Base-by-base conservation (phyloP, 2,113 vertebrate species). In the Cairina moschata region DNA sequence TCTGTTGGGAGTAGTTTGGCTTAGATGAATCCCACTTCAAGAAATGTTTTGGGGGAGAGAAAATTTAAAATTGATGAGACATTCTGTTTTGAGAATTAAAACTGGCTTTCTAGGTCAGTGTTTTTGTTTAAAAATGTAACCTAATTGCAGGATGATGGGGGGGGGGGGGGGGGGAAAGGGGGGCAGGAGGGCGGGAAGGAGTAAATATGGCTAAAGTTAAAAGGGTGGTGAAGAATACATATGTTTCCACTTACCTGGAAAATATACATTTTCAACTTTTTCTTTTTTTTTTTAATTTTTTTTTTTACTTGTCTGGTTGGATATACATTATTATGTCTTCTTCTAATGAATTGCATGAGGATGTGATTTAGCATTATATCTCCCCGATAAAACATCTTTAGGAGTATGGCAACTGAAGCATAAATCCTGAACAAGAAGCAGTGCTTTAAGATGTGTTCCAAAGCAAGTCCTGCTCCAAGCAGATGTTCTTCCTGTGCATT, bases 231-330 rank as follows among this genome's bases (percentile, higher is more conserved):
- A 81, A 59, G 3, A 91, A 34, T 20, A 20, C 8, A 31, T n/a
- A 11, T 44, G 17, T 21, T 83, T 86, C 40, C 67, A 67, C 36
- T 94, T 68, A 77, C 17, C n/a, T 54, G 44, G 20, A 67, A 79
- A 56, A 32, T 5, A 16, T 2, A 8, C 9, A 50, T 58, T 74
- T 82, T 26, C 13, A 32, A 2, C 20, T 4, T 52, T 62, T 26
- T 26, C 1, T 0, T 2, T 29, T 73, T 73, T 66, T 65, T 68
- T 42, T 18, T 46, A 17, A 17, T 46, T 1, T 0, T 2, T 32
- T 73, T 76, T 66, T 65, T 68, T 42, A 6, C 44, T 3, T 58
- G 1, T 50, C 29, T 86, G 29, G 17, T 55, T 28, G 42, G 5
- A 17, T 42, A 21, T 15, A 67, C 2, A 29, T 90, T 83, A 63